Evolutionary conservation across 35 echinoderm and acorn worm species (phyloP).

Genomic region (Holothuria glaberrima): DNA sequence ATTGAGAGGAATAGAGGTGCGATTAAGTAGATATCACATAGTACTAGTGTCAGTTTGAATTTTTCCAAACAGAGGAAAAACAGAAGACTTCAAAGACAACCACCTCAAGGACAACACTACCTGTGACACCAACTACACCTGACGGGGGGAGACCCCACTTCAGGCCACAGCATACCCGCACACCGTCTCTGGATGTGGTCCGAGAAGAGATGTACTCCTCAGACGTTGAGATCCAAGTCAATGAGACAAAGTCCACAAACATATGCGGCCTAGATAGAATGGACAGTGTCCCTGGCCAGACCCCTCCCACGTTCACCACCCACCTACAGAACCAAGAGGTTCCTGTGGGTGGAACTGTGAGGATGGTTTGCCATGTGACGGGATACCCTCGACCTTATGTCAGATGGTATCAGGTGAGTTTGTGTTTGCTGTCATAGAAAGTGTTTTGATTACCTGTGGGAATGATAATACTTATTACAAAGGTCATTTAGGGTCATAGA

Average conservation of each 20-base stretch:
- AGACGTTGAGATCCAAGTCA: slow-evolving; percentile 91
- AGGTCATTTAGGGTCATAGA: too few species aligned
- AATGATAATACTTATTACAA: too few species aligned
- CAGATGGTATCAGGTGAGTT: slow-evolving; percentile 96
- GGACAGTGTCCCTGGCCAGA: slow-evolving; percentile 70
- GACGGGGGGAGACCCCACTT: slow-evolving; percentile 40
- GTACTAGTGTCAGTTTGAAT: too few species aligned
- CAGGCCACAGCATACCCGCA: slow-evolving; percentile 50
- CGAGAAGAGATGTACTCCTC: slow-evolving; percentile 89
- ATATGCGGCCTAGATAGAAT: slow-evolving; percentile 55
- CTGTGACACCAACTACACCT: slow-evolving; percentile 47
- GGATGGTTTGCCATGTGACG: slow-evolving; percentile 82
- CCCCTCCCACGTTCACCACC: slow-evolving; percentile 86
- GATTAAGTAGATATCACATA: too few species aligned
- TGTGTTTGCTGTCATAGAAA: too few species aligned
- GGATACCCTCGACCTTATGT: slow-evolving; percentile 92
- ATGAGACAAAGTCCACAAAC: slow-evolving; percentile 46
- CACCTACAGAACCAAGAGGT: slow-evolving; percentile 85
- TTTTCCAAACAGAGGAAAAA: slow-evolving; percentile 33
- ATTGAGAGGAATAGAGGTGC: too few species aligned
- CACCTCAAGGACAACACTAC: slow-evolving; percentile 49
- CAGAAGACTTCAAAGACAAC: not conserved
- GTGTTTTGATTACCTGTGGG: too few species aligned
- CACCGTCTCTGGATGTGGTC: slow-evolving; percentile 64
- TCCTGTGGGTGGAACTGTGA: slow-evolving; percentile 68